Evolutionary conservation across 2,888 invertebrate genomes (phyloP).

Genomic region (Deilephila porcellus): DNA sequence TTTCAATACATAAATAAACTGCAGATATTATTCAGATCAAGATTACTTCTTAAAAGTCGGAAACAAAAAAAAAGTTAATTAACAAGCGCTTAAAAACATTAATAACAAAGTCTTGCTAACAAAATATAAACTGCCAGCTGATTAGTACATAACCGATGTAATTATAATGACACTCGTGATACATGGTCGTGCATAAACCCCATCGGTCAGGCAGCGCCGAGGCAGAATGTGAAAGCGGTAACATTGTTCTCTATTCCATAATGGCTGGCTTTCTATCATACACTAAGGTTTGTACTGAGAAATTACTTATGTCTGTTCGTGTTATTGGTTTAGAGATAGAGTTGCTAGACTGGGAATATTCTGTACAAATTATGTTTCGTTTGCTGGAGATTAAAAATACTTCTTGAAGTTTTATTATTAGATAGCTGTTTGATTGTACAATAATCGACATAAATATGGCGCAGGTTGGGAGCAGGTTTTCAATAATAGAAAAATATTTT

Average conservation of each 20-base stretch:
- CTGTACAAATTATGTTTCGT: no score
- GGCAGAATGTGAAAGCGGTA: slow-evolving; percentile 21
- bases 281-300: slow-evolving; percentile 23
- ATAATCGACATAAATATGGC: no score
- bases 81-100: no score
- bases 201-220: slow-evolving; percentile 7
- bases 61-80: no score
- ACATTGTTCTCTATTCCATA: slow-evolving; percentile 37
- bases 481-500: no score
- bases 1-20: no score
- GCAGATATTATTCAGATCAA: no score
- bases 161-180: not conserved
- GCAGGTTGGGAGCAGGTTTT: no score
- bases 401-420: not conserved
- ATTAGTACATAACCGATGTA: not conserved
- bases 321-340: not conserved
- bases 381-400: not conserved
- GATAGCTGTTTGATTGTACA: not conserved
- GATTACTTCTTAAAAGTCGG: no score
- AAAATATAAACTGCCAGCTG: not conserved
- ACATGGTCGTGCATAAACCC: slow-evolving; percentile 2
- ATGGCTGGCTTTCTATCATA: slow-evolving; percentile 14
- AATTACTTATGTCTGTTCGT: not conserved
- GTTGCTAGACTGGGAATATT: no score
- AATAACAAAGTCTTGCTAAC: no score